Evolutionary conservation across 2,113 vertebrate species (phyloP), one percentile per base, ranked within the genome.

Genomic region (Oncorhynchus tshawytscha): DNA sequence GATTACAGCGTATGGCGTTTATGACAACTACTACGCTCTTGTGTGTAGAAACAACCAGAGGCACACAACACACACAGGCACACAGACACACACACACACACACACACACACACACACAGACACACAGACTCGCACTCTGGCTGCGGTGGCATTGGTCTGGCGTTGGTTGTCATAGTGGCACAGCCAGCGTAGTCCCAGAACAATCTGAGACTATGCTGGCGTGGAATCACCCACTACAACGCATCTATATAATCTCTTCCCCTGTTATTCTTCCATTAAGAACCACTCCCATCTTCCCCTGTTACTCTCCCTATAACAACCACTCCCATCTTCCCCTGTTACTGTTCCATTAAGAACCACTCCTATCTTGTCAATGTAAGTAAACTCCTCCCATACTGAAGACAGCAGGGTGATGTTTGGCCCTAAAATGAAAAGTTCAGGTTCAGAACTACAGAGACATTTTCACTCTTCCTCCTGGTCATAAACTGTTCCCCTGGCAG

Each of bases 91-190:
- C 5, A 31, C 1, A 31, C 4, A 5, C 31, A 31, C 31, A 31
- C 31, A 39, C 67, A 34, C 67, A 68, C 27, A 49, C 39, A 70
- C 68, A 49, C 31, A 39, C 27, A 34, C 25, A 59, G 22, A 59
- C 3, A 57, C 27, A 54, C 67, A 4, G 25, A 39, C 96, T 95
- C 91, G 98, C 97, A 89, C 80, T 88, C 90, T 90, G 70, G 85
- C 24, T 75, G 74, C 73, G n/a, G 90, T 88, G 71, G 90, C 89
- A 71, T 79, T 90, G 8, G 85, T 85, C 78, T 95, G 92, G 90
- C 97, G 92, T 80, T 92, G 86, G 83, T 85, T 85, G 78, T 93
- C 89, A 74, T 97, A 97, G 45, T 77, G 87, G 0, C 77, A 88
- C 81, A 97, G 92, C 85, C 89, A 92, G 27, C 3, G 3, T 27